Percentiles rank a stretch among this genome's conserved stretches.
Conservation (phyloP, 2,888 invertebrate species). For the Agrochola lychnidis region DNA sequence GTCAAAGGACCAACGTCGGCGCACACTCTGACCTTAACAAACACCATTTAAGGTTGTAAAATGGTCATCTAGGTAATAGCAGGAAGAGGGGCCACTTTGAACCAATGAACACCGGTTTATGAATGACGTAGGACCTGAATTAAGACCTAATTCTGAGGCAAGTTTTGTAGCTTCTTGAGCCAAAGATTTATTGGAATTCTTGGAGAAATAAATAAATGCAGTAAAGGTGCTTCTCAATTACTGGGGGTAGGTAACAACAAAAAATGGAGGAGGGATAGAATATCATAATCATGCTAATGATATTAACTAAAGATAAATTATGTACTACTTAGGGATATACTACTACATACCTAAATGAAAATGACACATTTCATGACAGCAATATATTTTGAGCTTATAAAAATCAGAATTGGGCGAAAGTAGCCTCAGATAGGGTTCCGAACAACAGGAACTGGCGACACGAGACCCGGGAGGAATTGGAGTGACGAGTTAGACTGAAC, state of each 20-base stretch:
- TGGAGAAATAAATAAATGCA: neutral
- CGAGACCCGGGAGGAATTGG: neutral
- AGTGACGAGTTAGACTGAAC: neutral
- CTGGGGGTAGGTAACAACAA: neutral
- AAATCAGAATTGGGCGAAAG: neutral
- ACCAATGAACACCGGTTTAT: constrained; percentile 46
- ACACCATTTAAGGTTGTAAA: constrained; percentile 66
- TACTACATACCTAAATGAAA: neutral
- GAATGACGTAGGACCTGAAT: constrained; percentile 35
- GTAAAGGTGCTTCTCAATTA: neutral
- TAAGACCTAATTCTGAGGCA: neutral
- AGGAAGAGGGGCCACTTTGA: constrained; percentile 74
- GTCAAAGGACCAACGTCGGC: constrained; percentile 52
- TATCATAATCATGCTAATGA: neutral
- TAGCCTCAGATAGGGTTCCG: neutral
- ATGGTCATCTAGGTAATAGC: constrained; percentile 73
- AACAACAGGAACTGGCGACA: neutral
- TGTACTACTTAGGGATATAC: neutral
- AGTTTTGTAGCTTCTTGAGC: neutral
- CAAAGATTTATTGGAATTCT: too few species aligned
- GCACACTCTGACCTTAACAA: constrained; percentile 66
- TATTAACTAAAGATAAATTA: neutral
- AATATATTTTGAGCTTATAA: neutral
- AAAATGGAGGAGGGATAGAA: neutral
- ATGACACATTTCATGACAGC: neutral